A percentile compares a stretch with the other conserved stretches of the same genome.
Evolutionary conservation across 1,140 invertebrate genomes (phyloP).

Genomic region (Oedothorax gibbosus): DNA sequence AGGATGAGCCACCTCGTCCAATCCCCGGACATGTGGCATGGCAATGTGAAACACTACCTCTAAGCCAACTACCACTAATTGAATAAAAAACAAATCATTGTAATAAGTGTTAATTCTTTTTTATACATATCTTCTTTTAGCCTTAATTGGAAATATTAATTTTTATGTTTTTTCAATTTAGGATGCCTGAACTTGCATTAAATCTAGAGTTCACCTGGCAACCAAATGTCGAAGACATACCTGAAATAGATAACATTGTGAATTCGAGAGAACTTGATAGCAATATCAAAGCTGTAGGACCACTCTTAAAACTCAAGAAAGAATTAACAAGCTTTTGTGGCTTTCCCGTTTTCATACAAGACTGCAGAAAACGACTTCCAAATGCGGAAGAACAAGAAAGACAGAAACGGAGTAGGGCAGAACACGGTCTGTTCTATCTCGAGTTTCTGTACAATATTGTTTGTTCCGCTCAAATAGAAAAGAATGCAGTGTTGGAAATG

Average conservation of each 20-base stretch:
- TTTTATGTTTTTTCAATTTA: background rate
- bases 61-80: too few species aligned
- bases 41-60: too few species aligned
- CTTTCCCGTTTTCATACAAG: conserved; percentile 20
- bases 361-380: conserved; percentile 16
- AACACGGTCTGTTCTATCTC: conserved; percentile 14
- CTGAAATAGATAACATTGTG: background rate
- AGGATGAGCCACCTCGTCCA: too few species aligned
- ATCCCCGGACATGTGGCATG: too few species aligned
- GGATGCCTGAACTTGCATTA: conserved; percentile 3
- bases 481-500: conserved; percentile 2
- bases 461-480: conserved; percentile 15
- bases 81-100: too few species aligned
- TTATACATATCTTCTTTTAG: too few species aligned
- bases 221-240: background rate
- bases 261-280: background rate
- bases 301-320: conserved; percentile 18
- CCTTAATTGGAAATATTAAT: too few species aligned
- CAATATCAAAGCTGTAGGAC: background rate
- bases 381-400: background rate
- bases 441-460: conserved; percentile 17
- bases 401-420: conserved; percentile 1
- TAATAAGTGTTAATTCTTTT: too few species aligned
- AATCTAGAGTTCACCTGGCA: conserved; percentile 41
- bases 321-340: background rate